A percentile compares a stretch with the other conserved stretches of the same genome.
Evolutionary conservation across 2,888 invertebrate genomes (phyloP).

Genomic region (Hanleya hanleyi): DNA sequence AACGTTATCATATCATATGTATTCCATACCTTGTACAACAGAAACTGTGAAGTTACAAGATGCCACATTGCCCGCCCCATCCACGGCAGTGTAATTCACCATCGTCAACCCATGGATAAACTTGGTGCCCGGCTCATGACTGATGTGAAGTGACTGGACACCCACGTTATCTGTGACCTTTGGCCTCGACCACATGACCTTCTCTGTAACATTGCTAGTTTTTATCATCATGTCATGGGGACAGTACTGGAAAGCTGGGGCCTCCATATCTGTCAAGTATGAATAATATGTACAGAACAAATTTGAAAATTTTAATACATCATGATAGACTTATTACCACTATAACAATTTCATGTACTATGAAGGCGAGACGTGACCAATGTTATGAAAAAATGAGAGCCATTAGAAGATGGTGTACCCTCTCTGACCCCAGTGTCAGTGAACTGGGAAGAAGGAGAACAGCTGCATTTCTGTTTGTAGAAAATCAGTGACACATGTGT

Average conservation of each 20-base stretch:
- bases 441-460: too few species aligned
- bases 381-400: too few species aligned
- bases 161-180: constrained; percentile 57
- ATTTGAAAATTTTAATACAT: too few species aligned
- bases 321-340: too few species aligned
- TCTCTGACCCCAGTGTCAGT: too few species aligned
- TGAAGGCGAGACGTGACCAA: too few species aligned
- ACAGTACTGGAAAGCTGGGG: constrained; percentile 57
- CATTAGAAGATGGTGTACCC: too few species aligned
- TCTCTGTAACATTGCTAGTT: constrained; percentile 40
- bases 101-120: constrained; percentile 48
- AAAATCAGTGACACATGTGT: too few species aligned
- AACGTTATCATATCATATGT: too few species aligned
- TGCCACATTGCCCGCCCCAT: constrained; percentile 54
- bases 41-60: constrained; percentile 56
- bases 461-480: too few species aligned
- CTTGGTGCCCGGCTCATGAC: constrained; percentile 45
- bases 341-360: too few species aligned
- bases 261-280: constrained; percentile 52
- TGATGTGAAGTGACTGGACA: constrained; percentile 38
- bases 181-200: constrained; percentile 54
- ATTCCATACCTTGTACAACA: constrained; percentile 47
- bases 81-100: constrained; percentile 58
- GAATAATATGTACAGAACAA: too few species aligned
- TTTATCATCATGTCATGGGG: constrained; percentile 49